Percentiles rank a stretch among this genome's conserved stretches.
These are phyloP conservation scores for Apistogramma diplotaenia DNA, from an alignment of 2,113 vertebrate genomes.

Conservation along the genomic window DNA sequence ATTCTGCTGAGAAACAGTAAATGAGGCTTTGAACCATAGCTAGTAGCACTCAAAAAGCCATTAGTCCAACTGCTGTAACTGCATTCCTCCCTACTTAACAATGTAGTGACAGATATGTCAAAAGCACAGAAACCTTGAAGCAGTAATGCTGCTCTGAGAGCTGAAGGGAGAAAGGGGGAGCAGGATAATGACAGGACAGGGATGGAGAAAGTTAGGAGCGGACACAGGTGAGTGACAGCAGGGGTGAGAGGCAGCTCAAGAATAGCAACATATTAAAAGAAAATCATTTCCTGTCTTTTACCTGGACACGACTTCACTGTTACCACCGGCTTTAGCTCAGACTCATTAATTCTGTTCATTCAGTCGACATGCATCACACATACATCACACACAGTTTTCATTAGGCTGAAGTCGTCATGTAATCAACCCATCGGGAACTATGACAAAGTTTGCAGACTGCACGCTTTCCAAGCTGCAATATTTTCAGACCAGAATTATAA, in stretches of 20 bases:
- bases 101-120: slow-evolving; percentile 38
- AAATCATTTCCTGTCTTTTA: neutral
- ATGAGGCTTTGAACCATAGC: neutral
- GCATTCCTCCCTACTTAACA: slow-evolving; percentile 9
- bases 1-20: slow-evolving; percentile 4
- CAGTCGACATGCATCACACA: neutral
- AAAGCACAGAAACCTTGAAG: slow-evolving; percentile 15
- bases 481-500: neutral
- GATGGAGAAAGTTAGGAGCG: slow-evolving; percentile 21
- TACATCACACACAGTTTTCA: neutral
- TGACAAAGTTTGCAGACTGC: neutral
- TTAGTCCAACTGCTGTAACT: neutral
- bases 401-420: neutral
- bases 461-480: rapidly evolving
- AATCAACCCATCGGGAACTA: neutral
- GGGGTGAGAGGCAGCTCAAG: slow-evolving; percentile 9
- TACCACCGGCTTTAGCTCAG: neutral
- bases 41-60: neutral
- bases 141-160: neutral
- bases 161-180: slow-evolving; percentile 28
- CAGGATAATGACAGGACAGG: slow-evolving; percentile 19
- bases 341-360: neutral
- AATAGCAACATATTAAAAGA: slow-evolving; percentile 21
- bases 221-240: slow-evolving; percentile 19
- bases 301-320: neutral